Base-by-base conservation (phyloP, 2,888 invertebrate genomes). In the Matsumyia berberina region DNA sequence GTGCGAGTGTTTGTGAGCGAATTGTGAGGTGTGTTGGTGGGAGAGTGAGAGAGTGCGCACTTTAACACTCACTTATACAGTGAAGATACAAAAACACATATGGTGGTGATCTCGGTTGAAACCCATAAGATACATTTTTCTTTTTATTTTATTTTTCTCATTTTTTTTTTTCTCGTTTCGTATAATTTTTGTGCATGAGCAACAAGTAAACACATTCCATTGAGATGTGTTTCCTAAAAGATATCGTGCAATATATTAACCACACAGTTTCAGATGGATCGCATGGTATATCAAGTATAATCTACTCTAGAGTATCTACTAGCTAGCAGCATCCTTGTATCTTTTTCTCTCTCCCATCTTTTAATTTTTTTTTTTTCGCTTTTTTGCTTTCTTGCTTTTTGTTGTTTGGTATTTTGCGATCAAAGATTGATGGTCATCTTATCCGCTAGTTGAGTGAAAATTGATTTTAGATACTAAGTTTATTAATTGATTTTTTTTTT, bases 201-300 rank as follows among this genome's bases (percentile, higher is more conserved):
- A 74, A 85, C 80, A 85, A 85, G 85, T 85, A 80, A 85, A 85
- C 85, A 85, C 85, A 85, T 85, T 85, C 85, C 85, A 76, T 85
- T 74, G 83, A 85, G 83, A 85, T 85, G 83, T 85, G 83, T 74
- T 85, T 80, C 83, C 74, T 79, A 80, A 85, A 85, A 72, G 66
- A 76, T 74, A 74, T 80, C 69, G 79, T 77, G 72, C 77, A 77
- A 82, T 82, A 78, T 73, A 73, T 78, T 72, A 73, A 55, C 78
- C 55, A 78, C 57, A 83, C 57, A 83, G 78, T 49, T 72, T 78
- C 15, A 37, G 35, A 51, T 42, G 49, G 74, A 74, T 64, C 49
- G 15, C 39, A 70, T 76, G 76, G 74, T 80, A 53, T 53, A 74
- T 46, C 53, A 42, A 62, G 55, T 37, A 51, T 35, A 51, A 37